A percentile compares a stretch with the other conserved stretches of the same genome.
Conservation (phyloP, 2,797 vertebrate genomes). For the Acrossocheilus wenchowensis region DNA sequence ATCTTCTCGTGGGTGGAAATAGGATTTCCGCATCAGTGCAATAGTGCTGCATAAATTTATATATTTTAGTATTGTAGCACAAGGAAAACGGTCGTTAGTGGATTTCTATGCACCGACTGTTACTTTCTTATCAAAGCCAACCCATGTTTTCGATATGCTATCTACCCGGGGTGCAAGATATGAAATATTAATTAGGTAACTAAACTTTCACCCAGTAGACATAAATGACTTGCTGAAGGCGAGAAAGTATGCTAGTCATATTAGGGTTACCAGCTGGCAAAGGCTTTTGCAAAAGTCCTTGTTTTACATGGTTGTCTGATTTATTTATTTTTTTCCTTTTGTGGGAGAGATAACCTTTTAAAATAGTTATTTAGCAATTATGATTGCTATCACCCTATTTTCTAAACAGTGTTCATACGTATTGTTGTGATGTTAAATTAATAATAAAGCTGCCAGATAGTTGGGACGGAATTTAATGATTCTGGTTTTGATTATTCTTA, state of each 20-base stretch:
- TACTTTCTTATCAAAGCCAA: conserved; percentile 20
- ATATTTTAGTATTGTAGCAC: neutral
- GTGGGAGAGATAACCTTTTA: neutral
- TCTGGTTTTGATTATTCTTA: no score
- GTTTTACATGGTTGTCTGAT: neutral
- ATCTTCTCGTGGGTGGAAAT: conserved; percentile 1
- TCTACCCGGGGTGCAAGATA: neutral
- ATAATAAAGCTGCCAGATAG: neutral
- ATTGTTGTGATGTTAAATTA: neutral
- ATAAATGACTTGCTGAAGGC: neutral
- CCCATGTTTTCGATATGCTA: neutral
- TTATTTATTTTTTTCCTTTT: neutral
- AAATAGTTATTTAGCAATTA: neutral
- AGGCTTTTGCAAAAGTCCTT: neutral
- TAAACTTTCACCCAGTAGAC: neutral
- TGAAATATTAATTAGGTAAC: neutral
- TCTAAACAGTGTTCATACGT: neutral
- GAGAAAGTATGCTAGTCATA: neutral
- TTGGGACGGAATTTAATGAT: no score
- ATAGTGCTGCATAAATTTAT: conserved; percentile 8
- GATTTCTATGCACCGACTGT: conserved; percentile 9
- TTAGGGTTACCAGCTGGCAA: conserved; percentile 16
- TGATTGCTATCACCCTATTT: neutral
- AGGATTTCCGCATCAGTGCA: conserved; percentile 9
- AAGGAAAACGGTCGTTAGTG: neutral